A percentile compares a stretch with the other conserved stretches of the same genome.
Evolutionary conservation across 2,888 invertebrate species (phyloP).

Genomic region (Allygus modestus): DNA sequence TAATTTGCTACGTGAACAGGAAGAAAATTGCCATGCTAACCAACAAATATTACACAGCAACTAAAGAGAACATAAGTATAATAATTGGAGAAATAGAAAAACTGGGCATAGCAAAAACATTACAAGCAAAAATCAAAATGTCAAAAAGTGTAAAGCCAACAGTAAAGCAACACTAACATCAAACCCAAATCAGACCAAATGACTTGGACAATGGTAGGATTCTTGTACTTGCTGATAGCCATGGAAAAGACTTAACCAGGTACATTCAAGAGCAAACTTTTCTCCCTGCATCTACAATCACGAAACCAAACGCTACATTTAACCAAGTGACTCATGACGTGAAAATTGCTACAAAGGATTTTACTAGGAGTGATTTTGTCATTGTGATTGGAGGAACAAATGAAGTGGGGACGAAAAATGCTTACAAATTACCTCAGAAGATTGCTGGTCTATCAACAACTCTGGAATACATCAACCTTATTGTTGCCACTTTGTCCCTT

Average conservation of each 20-base stretch:
- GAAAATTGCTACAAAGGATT: neutral
- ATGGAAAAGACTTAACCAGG: neutral
- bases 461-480: neutral
- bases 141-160: too few species aligned
- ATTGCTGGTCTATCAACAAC: neutral
- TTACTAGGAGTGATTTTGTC: conserved; percentile 5
- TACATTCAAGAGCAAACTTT: conserved; percentile 2
- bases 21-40: too few species aligned
- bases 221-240: conserved; percentile 10
- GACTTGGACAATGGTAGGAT: neutral
- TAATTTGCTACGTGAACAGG: too few species aligned
- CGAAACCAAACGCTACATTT: conserved; percentile 1
- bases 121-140: too few species aligned
- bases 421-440: neutral
- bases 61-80: too few species aligned
- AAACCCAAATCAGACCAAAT: too few species aligned
- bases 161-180: too few species aligned
- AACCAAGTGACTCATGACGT: neutral
- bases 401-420: neutral
- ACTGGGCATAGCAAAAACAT: too few species aligned
- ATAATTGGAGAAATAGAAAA: too few species aligned
- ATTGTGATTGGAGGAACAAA: conserved; percentile 16
- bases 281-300: neutral
- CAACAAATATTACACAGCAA: too few species aligned
- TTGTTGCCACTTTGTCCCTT: neutral